Base-by-base conservation (phyloP, 2,113 vertebrate species). In the Pithys albifrons region DNA sequence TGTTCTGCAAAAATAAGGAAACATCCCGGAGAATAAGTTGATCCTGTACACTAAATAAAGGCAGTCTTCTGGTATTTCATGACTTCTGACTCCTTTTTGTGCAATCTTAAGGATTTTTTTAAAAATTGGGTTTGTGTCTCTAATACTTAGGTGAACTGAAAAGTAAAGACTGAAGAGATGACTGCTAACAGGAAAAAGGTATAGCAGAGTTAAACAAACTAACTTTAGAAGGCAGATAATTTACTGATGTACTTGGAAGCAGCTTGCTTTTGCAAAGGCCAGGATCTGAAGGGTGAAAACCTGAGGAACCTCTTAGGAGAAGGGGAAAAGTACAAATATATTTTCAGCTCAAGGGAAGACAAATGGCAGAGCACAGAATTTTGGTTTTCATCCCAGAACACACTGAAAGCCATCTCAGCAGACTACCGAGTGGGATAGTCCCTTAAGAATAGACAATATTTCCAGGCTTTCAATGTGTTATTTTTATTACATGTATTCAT, bases 21-120 rank as follows among this genome's bases (percentile, higher is more conserved):
- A 80, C 27, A 41, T 72, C 43, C 59, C 7, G 12, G 12, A 71
- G 66, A 72, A 10, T 46, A 23, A 64, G 29, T 66, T 52, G 35
- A 49, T 85, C 78, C 92, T 85, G 91, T 83, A 61, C 41, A 41
- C 69, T 64, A 70, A 93, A 78, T 41, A 93, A n/a, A n/a, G n/a
- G n/a, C n/a, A 12, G 3, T 88, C 58, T 77, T 81, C 29, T 76
- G 74, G 35, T 65, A 31, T 69, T 73, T 88, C 45, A 19, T 65
- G 67, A 65, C n/a, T 82, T 85, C 16, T 57, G 58, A 49, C 25
- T 70, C 29, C 45, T 88, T 85, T 67, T 14, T 85, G 17, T 73
- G 59, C 51, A 92, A 49, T 49, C 13, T 19, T 39, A 52, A 84
- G 52, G 33, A 19, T 57, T 65, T 70, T 79, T 25, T 4, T 0